A percentile compares a stretch with the other conserved stretches of the same genome.
Evolutionary conservation across 2,888 invertebrate genomes (phyloP).

Genomic region (Ectropis crepuscularia): DNA sequence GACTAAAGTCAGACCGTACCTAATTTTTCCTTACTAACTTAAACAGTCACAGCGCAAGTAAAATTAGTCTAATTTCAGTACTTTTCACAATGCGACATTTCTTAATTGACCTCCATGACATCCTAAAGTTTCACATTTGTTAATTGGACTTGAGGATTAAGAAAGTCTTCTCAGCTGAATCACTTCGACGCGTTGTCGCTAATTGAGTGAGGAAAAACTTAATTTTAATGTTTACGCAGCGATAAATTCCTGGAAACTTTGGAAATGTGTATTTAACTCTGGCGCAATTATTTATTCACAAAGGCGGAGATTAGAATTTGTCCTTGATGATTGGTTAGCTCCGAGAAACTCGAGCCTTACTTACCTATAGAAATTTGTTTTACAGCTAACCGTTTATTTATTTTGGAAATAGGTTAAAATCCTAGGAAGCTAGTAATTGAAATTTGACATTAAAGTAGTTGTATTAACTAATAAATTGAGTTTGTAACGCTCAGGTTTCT

Average conservation of each 20-base stretch:
- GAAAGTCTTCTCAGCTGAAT: constrained; percentile 48
- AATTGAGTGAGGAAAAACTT: constrained; percentile 43
- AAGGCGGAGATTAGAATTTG: constrained; percentile 16
- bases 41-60: constrained; percentile 43
- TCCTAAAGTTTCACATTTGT: constrained; percentile 65
- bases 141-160: constrained; percentile 64
- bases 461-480: too few species aligned
- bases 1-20: constrained; percentile 1
- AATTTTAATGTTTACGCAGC: constrained; percentile 36
- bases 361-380: constrained; percentile 3
- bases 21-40: constrained; percentile 16
- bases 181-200: constrained; percentile 37
- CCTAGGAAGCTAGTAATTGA: too few species aligned
- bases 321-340: constrained; percentile 16
- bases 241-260: constrained; percentile 26
- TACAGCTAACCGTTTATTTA: constrained; percentile 1
- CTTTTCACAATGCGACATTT: constrained; percentile 56
- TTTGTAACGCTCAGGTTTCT: too few species aligned
- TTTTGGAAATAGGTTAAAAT: neutral
- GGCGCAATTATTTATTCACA: constrained; percentile 12
- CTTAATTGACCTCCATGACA: constrained; percentile 64
- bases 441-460: too few species aligned
- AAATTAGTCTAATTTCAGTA: constrained; percentile 60
- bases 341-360: constrained; percentile 1
- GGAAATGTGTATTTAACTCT: constrained; percentile 16